phyloP scores from a whole-genome alignment of 2,113 vertebrate species.

The Mesembrinibis cayennensis region DNA sequence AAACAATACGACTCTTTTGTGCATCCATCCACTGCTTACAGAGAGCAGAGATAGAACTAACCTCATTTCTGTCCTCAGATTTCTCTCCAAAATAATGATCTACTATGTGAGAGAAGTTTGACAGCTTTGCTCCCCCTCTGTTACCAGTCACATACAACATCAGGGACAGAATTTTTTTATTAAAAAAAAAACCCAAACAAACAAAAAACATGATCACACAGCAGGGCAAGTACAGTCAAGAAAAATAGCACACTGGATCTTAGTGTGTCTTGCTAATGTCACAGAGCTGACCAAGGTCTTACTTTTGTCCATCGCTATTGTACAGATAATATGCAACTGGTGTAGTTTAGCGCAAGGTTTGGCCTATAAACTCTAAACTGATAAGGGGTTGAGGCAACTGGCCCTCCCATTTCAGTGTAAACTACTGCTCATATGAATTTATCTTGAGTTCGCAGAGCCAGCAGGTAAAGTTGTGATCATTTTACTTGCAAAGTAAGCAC shows the following conservation, averaged over 20 bases:
- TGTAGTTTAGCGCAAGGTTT: neutral
- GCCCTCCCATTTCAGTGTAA: neutral
- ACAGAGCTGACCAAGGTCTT: neutral
- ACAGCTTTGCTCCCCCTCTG: neutral
- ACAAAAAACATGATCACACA: neutral
- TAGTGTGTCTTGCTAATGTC: neutral
- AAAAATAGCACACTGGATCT: neutral
- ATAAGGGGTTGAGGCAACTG: neutral
- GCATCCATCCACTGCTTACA: neutral
- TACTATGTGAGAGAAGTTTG: neutral
- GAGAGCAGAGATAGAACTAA: neutral
- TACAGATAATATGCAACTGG: neutral
- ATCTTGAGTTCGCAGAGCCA: neutral
- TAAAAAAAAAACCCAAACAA: no score
- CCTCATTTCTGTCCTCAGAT: neutral
- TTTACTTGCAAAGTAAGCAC: neutral
- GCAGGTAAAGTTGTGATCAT: neutral
- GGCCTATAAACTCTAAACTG: neutral
- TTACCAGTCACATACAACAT: neutral
- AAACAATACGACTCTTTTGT: neutral
- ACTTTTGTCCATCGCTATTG: neutral
- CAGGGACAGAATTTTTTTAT: neutral
- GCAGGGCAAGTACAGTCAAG: neutral
- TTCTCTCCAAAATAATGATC: neutral
- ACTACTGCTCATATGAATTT: neutral